Evolutionary conservation across 2,113 vertebrate genomes (phyloP).

Genomic region (Phalacrocorax brasilianus): DNA sequence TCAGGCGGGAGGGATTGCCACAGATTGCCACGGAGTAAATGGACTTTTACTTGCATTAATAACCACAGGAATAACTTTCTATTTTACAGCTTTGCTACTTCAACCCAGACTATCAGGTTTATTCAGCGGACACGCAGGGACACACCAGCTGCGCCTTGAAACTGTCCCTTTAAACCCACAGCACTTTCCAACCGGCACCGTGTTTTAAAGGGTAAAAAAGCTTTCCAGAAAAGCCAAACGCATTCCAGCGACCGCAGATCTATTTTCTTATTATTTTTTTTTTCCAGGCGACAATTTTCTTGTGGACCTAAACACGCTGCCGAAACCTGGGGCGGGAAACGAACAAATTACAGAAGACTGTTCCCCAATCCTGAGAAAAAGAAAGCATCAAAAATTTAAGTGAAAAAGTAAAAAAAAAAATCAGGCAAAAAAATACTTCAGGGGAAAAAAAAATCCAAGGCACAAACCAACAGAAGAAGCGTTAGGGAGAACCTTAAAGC

Average conservation of each 20-base stretch:
- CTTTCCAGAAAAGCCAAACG: constrained; percentile 19
- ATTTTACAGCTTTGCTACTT: neutral
- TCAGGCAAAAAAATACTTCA: neutral
- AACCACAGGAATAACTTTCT: neutral
- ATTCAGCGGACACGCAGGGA: neutral
- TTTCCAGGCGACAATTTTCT: neutral
- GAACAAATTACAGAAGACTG: neutral
- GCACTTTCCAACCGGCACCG: neutral
- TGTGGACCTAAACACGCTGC: neutral
- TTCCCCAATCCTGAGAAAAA: neutral
- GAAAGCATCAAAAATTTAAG: neutral
- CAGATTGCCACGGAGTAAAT: neutral
- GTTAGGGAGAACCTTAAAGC: neutral
- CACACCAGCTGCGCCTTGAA: neutral
- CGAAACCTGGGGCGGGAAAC: neutral
- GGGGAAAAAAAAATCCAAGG: neutral
- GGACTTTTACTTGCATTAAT: neutral
- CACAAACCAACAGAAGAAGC: neutral
- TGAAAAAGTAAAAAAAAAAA: neutral
- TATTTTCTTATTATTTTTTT: neutral
- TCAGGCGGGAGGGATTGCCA: neutral
- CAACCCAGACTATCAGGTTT: neutral
- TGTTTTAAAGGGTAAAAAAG: neutral
- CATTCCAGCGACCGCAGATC: neutral
- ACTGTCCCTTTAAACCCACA: neutral